Conservation (phyloP, 2,888 invertebrate genomes). For the Chrysodeixis includens region DNA sequence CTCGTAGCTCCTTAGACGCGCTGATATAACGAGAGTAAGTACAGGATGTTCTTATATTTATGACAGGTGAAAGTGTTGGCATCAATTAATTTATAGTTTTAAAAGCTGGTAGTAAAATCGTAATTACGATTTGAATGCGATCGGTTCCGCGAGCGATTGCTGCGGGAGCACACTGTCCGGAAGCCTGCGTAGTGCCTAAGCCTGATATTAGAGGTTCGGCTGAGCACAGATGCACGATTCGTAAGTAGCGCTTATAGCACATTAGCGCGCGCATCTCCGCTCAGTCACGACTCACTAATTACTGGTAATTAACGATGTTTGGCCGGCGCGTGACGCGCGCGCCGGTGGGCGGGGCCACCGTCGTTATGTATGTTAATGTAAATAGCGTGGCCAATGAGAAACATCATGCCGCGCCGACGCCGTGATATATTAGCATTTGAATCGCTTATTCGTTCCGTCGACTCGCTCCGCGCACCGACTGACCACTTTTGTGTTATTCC, state of each 20-base stretch:
- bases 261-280: constrained; percentile 70
- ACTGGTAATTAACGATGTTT: constrained; percentile 83
- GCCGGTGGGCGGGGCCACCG: constrained; percentile 80
- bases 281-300: constrained; percentile 84
- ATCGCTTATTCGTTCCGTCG: constrained; percentile 83
- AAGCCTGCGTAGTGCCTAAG: constrained; percentile 38
- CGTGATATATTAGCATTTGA: constrained; percentile 89
- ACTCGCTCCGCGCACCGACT: constrained; percentile 54
- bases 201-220: constrained; percentile 31
- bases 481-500: constrained; percentile 77
- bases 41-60: constrained; percentile 9
- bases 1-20: not conserved
- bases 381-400: constrained; percentile 85
- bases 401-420: constrained; percentile 81
- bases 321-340: constrained; percentile 80
- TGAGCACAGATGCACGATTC: constrained; percentile 54
- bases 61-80: constrained; percentile 5
- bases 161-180: constrained; percentile 28
- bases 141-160: constrained; percentile 7
- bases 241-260: constrained; percentile 54
- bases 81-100: constrained; percentile 10
- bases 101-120: not conserved
- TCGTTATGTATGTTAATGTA: constrained; percentile 86
- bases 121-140: constrained; percentile 7
- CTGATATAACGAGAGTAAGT: not conserved